Conservation (phyloP, 2,113 vertebrate species). For the Apodemus speciosus region DNA sequence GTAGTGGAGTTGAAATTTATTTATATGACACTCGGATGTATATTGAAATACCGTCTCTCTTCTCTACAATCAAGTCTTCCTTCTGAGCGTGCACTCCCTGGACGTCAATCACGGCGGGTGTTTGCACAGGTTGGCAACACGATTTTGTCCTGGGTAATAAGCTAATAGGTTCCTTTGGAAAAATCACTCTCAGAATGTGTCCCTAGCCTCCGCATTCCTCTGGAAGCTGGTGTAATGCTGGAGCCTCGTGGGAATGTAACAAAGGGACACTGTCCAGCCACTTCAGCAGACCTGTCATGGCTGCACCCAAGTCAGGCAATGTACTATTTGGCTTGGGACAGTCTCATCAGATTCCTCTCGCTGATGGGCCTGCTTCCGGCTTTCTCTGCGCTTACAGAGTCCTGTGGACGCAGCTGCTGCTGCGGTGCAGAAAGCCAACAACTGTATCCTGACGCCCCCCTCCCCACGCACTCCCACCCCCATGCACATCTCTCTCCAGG, state of each 20-base stretch:
- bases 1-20: background rate
- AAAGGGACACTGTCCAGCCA: background rate
- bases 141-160: background rate
- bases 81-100: background rate
- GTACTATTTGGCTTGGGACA: background rate
- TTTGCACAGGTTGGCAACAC: background rate
- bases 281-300: background rate
- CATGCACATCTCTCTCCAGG: background rate
- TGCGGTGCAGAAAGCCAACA: background rate
- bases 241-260: background rate
- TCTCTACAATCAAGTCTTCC: background rate
- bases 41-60: background rate
- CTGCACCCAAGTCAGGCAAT: background rate
- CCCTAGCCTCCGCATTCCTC: background rate
- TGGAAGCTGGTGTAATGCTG: background rate
- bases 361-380: background rate
- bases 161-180: background rate
- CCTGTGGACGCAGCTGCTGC: background rate
- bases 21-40: background rate
- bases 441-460: background rate
- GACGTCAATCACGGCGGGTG: background rate
- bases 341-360: background rate
- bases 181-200: background rate
- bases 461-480: no score
- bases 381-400: background rate